phyloP scores from a whole-genome alignment of 2,113 vertebrate genomes.

The Camelus dromedarius region DNA sequence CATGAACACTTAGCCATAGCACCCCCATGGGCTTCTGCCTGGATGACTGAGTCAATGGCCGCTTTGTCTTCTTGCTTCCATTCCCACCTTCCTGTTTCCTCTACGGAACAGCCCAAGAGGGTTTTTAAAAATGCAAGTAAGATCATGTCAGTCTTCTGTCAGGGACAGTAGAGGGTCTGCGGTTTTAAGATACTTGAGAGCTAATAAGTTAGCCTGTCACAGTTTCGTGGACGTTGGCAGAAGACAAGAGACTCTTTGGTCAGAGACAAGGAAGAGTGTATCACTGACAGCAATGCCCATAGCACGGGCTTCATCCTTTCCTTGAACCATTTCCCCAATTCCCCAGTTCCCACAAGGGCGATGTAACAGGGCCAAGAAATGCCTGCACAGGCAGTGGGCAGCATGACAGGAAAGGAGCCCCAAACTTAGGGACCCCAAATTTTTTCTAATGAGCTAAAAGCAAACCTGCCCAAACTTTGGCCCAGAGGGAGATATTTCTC shows the following conservation, averaged over 20 bases:
- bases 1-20: neutral
- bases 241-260: neutral
- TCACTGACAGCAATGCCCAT: neutral
- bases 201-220: neutral
- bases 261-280: neutral
- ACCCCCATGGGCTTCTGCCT: rapidly evolving
- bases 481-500: neutral
- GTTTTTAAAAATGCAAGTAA: neutral
- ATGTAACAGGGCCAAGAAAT: neutral
- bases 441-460: neutral
- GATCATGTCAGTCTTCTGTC: neutral
- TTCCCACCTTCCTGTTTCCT: neutral
- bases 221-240: neutral
- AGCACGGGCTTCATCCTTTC: neutral
- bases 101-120: neutral
- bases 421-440: neutral
- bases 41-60: neutral
- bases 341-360: neutral
- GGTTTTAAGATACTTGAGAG: neutral
- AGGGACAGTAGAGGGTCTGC: neutral
- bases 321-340: neutral
- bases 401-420: neutral
- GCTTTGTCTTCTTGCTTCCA: too few species aligned
- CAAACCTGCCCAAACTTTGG: neutral
- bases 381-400: neutral